Base-by-base conservation (phyloP, 1,140 invertebrate species). In the Pseudomyrmex cubaensis region DNA sequence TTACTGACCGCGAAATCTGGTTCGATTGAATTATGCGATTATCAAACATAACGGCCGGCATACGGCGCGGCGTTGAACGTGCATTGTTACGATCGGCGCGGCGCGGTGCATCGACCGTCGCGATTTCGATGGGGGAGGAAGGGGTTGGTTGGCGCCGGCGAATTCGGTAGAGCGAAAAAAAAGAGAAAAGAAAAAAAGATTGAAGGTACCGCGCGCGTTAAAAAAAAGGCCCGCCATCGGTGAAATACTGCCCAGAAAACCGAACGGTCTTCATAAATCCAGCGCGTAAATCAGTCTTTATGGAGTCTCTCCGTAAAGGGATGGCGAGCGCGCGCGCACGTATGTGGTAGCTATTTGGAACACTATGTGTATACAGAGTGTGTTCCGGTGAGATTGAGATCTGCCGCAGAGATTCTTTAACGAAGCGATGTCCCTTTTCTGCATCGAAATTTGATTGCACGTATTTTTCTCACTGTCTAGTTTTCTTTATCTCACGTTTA, bases 221-320 rank as follows among this genome's bases (percentile, higher is more conserved):
- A 85, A 83, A 84, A 89, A 86, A 82, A 82, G n/a, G 12, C 35
- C 8, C 54, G 83, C 59, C 74, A 84, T 85, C 80, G 87, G 90
- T 92, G 91, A 92, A 93, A 92, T 93, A 93, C 89, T 89, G 87
- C 83, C 74, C 57, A 91, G 92, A 93, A 92, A 92, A 93, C 88
- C 91, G 86, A 93, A 92, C 91, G 87, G 90, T 92, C 92, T 92
- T 92, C 92, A 92, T 93, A 93, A 93, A 93, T 93, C 90, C 90
- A 69, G 82, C 85, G 87, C 92, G 91, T 93, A 93, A 93, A 93
- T 93, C 93, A 93, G 91, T 90, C 90, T 92, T 94, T 93, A 93
- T 93, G 86, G 92, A 93, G 89, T 92, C 90, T 86, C 72, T 83
- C 87, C 73, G 69, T 83, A 35, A 7, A 35, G 35, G 92, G 85